phyloP scores from a whole-genome alignment of 2,797 vertebrate genomes.

The Allobates femoralis region DNA sequence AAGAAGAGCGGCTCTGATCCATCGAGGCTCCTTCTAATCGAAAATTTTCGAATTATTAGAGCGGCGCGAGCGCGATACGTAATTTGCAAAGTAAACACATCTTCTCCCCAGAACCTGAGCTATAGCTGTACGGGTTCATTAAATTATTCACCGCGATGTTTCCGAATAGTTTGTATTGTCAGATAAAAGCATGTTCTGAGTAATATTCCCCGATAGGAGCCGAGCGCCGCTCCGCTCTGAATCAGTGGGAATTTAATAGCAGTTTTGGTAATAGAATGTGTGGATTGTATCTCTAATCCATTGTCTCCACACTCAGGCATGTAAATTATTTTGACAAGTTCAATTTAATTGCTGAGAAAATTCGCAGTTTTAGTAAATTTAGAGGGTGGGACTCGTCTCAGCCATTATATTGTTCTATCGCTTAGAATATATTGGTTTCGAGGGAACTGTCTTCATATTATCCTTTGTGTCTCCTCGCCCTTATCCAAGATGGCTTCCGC shows the following conservation, averaged over 20 bases:
- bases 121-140: conserved; percentile 38
- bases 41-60: conserved; percentile 49
- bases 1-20: conserved; percentile 31
- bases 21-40: conserved; percentile 32
- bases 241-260: conserved; percentile 7
- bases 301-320: background rate
- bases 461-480: too few relatives aligned
- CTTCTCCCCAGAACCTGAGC: conserved; percentile 22
- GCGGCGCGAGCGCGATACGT: conserved; percentile 13
- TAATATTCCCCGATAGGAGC: conserved; percentile 22
- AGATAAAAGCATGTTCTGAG: conserved; percentile 43
- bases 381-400: background rate
- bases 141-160: conserved; percentile 43
- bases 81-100: conserved; percentile 52
- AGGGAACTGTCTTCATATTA: background rate
- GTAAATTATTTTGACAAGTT: conserved; percentile 22
- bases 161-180: conserved; percentile 38
- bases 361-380: background rate
- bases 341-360: background rate
- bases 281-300: background rate
- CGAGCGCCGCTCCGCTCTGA: background rate
- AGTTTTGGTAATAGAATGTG: background rate
- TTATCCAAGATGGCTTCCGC: too few relatives aligned
- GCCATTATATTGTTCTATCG: too few relatives aligned
- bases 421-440: background rate